Base-by-base conservation (phyloP, 2,888 invertebrate species). In the Gnatocerus cornutus region DNA sequence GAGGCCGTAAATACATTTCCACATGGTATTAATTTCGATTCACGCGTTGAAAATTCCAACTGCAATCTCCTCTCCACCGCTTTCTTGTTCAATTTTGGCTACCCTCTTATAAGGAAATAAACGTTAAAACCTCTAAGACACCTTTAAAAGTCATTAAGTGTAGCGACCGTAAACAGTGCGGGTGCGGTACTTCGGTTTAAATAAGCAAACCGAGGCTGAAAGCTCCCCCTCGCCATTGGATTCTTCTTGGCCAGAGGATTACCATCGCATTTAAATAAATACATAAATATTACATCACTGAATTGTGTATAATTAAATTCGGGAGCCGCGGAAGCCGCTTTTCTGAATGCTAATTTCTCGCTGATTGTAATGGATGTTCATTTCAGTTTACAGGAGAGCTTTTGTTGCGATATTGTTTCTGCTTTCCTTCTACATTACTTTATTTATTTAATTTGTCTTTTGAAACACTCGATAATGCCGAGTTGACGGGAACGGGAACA, bases 181-280 rank as follows among this genome's bases (percentile, higher is more conserved):
- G 79, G 41, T 41, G 41, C 41, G 41, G 41, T 41, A 27, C 10
- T 50, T 29, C 48, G 48, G 78, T 75, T 77, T 76, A 74, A 77
- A 76, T 76, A 78, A 76, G 75, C 76, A 73, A 74, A 73, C 66
- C 63, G 39, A 69, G 55, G 37, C 58, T 73, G 69, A 69, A 71
- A 72, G 71, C 69, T 71, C 74, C 21, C 78, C 77, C 76, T 77
- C 67, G 72, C 74, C 75, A 71, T 76, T 75, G 66, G 69, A 72
- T 67, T 59, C 69, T 65, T 43, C 68, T 69, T 78, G 81, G 79
- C 81, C 80, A 80, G 80, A 79, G 84, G 84, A 85, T 85, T 85
- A 85, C 85, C 84, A 84, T 84, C 80, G 82, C 84, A 85, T 85
- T 85, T 85, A 84, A 85, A 85, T 85, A 85, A 85, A 85, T 85